Base-by-base conservation (phyloP, 1,140 invertebrate species). In the Gryon sp. region DNA sequence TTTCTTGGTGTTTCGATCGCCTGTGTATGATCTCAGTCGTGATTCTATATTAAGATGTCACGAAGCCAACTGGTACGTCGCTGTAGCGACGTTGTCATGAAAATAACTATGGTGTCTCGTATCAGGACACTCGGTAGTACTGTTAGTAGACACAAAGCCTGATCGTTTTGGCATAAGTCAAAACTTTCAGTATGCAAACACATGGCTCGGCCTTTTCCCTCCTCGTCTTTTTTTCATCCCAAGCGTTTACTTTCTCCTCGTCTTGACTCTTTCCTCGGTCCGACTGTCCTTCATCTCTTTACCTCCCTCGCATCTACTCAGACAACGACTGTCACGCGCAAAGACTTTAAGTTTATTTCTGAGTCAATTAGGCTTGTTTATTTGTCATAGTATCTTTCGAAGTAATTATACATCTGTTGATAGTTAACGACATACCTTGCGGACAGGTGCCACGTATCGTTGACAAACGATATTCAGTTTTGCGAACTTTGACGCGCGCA, bases 121-220 rank as follows among this genome's bases (percentile, higher is more conserved):
- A 48, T 78, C 74, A 78, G 69, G 69, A 73, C 60, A 53, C 60
- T 70, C 59, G 43, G 55, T 55, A 48, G 16, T 65, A 66, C 38
- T 36, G 30, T 32, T 48, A 57, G 46, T 76, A 80, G 81, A 83
- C 84, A 87, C 85, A 85, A 87, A 87, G 86, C 83, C 81, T 60
- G 80, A 86, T 88, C 86, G 83, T 83, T 88, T 88, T 86, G 82
- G 86, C 84, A 85, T 88, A 87, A 85, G 84, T 88, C 84, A 87
- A 87, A 87, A 87, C 79, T 79, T 83, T 82, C 80, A 79, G 76
- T 81, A 83, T 81, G 82, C 74, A 43, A 62, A 79, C 79, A 81
- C 77, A 83, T 82, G 80, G 79, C 62, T 57, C 16, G 28, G 46
- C 41, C 45, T 34, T 52, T 45, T 43, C 22, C 18, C 38, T 66